phyloP scores from a whole-genome alignment of 1,140 invertebrate species.

The Drosophila sulfurigaster region DNA sequence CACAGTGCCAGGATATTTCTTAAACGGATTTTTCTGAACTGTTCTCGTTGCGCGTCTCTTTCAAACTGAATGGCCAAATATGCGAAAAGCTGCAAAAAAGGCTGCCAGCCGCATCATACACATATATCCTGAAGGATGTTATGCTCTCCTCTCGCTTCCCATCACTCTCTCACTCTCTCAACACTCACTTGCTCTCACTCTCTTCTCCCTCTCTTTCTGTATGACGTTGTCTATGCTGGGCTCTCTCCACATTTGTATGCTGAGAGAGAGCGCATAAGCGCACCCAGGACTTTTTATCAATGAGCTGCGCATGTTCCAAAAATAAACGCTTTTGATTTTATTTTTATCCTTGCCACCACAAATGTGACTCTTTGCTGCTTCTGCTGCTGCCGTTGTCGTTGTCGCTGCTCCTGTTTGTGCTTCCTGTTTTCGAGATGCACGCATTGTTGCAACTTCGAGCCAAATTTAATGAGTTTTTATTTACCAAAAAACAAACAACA shows the following conservation, averaged over 20 bases:
- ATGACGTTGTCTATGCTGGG: not conserved
- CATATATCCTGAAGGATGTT: slow-evolving; percentile 71
- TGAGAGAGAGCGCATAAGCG: slow-evolving; percentile 43
- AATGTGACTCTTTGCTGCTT: slow-evolving; percentile 6
- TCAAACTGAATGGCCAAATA: slow-evolving; percentile 66
- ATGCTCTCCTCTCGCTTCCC: slow-evolving; percentile 40
- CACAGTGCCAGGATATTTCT: slow-evolving; percentile 33
- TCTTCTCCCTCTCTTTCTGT: too few relatives aligned
- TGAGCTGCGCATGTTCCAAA: slow-evolving; percentile 80
- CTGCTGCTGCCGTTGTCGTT: not conserved
- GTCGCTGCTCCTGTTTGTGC: slow-evolving; percentile 8
- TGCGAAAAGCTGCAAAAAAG: slow-evolving; percentile 71
- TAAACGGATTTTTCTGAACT: slow-evolving; percentile 58
- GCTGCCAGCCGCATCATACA: slow-evolving; percentile 47
- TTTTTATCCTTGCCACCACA: slow-evolving; percentile 54
- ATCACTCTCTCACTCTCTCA: slow-evolving; percentile 20
- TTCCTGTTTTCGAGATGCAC: slow-evolving; percentile 28
- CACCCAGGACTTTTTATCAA: slow-evolving; percentile 55
- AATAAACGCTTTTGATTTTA: slow-evolving; percentile 64
- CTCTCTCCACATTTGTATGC: slow-evolving; percentile 16
- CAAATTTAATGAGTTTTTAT: slow-evolving; percentile 29
- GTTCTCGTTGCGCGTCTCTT: slow-evolving; percentile 71
- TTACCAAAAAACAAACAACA: slow-evolving; percentile 12
- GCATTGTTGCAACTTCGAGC: slow-evolving; percentile 36
- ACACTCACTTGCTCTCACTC: slow-evolving; percentile 35